These are phyloP conservation scores for Tanytarsus gracilentus DNA, from an alignment of 2,888 invertebrate species.

Conservation along the genomic window DNA sequence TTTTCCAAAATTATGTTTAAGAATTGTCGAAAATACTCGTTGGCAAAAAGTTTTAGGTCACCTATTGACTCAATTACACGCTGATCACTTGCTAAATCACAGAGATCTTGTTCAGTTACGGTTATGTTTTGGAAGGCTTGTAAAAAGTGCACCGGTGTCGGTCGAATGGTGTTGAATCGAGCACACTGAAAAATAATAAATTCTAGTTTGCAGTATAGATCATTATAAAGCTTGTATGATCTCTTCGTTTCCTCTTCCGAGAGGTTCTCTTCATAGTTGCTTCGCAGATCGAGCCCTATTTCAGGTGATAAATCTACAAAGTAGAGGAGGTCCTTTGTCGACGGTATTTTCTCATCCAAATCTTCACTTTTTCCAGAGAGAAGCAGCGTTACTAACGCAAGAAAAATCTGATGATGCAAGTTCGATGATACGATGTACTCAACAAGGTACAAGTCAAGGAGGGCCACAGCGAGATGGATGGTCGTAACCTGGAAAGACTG, in stretches of 20 bases:
- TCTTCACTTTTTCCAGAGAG: slow-evolving; percentile 7
- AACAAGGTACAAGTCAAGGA: slow-evolving; percentile 12
- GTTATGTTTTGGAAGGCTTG: background rate
- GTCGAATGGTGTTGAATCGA: background rate
- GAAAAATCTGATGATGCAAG: slow-evolving; percentile 10
- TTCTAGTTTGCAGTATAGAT: background rate
- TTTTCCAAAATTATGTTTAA: background rate
- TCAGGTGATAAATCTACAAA: background rate
- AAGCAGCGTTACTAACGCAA: background rate
- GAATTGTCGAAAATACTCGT: background rate
- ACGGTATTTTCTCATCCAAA: background rate
- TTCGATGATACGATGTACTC: background rate
- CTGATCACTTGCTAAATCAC: background rate
- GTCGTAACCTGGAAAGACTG: background rate
- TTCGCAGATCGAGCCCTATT: background rate
- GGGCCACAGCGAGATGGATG: background rate
- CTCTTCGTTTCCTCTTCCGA: background rate
- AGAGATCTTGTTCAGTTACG: slow-evolving; percentile 1
- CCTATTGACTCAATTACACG: background rate
- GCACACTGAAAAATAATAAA: slow-evolving; percentile 8
- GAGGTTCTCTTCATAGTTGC: background rate
- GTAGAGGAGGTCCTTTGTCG: background rate
- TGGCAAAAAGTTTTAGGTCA: background rate
- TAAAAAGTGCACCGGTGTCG: background rate
- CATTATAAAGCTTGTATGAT: background rate